phyloP scores from a whole-genome alignment of 2,797 vertebrate genomes.

The Pseudotriccus pelzelni region DNA sequence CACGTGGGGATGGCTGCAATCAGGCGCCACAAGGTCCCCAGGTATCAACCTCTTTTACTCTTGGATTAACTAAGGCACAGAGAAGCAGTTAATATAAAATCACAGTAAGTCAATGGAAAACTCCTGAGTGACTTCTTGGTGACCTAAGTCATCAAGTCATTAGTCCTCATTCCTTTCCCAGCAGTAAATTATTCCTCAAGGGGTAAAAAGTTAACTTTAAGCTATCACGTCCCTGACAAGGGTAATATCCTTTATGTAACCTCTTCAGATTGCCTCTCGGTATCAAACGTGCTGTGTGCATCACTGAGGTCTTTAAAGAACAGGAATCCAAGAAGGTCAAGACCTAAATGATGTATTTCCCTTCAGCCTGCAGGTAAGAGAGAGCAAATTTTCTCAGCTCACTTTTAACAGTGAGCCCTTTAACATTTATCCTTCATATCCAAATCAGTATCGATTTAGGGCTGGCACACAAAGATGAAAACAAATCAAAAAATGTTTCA shows the following conservation, averaged over 20 bases:
- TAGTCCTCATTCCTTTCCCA: not conserved
- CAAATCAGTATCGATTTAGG: conserved; percentile 11
- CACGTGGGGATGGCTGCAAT: not conserved
- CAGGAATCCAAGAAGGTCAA: not conserved
- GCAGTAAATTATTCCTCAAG: not conserved
- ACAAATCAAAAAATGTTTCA: not conserved
- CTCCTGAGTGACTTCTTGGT: conserved; percentile 3
- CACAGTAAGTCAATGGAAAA: not conserved
- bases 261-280: not conserved
- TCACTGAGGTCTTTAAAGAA: not conserved
- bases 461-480: not conserved
- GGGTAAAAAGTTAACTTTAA: not conserved
- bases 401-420: not conserved
- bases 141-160: not conserved
- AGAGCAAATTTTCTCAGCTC: not conserved
- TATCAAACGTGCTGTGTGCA: not conserved
- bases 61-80: not conserved
- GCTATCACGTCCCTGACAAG: not conserved
- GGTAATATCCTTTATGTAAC: not conserved
- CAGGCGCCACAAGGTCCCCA: not conserved
- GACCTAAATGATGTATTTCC: not conserved
- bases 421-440: conserved; percentile 28
- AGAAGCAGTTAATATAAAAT: not conserved
- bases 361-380: not conserved
- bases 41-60: not conserved